Conservation (phyloP, 2,888 invertebrate species). For the Cataglyphis altisquamis region DNA sequence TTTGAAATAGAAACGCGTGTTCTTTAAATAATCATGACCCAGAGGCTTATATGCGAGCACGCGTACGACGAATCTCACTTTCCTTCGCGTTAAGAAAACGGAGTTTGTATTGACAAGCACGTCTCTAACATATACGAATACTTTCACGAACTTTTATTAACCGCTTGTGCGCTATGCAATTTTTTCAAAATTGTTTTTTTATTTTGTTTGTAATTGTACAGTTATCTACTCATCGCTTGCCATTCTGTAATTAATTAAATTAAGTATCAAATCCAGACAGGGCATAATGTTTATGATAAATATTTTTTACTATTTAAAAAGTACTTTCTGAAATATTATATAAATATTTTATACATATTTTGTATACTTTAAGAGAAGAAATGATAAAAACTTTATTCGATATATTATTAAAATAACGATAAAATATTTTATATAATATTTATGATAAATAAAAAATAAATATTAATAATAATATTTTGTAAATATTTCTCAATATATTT, state of each 20-base stretch:
- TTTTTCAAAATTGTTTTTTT: neutral
- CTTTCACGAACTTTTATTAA: slow-evolving; percentile 38
- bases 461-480: no score
- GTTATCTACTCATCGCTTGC: neutral
- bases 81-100: slow-evolving; percentile 55
- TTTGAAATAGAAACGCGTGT: slow-evolving; percentile 85
- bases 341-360: no score
- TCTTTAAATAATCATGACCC: slow-evolving; percentile 86
- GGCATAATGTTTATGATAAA: no score
- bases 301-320: no score
- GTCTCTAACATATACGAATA: neutral
- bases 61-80: slow-evolving; percentile 57
- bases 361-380: no score
- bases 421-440: no score
- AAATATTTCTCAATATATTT: no score
- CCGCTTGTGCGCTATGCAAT: neutral
- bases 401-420: no score
- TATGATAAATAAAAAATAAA: no score
- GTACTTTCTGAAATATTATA: no score
- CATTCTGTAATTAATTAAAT: neutral
- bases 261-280: neutral
- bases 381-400: no score
- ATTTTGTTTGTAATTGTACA: neutral
- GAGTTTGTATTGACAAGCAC: slow-evolving; percentile 46
- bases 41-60: slow-evolving; percentile 80